A percentile compares a stretch with the other conserved stretches of the same genome.
Evolutionary conservation across 2,113 vertebrate genomes (phyloP).

Genomic region (Pteropus alecto): DNA sequence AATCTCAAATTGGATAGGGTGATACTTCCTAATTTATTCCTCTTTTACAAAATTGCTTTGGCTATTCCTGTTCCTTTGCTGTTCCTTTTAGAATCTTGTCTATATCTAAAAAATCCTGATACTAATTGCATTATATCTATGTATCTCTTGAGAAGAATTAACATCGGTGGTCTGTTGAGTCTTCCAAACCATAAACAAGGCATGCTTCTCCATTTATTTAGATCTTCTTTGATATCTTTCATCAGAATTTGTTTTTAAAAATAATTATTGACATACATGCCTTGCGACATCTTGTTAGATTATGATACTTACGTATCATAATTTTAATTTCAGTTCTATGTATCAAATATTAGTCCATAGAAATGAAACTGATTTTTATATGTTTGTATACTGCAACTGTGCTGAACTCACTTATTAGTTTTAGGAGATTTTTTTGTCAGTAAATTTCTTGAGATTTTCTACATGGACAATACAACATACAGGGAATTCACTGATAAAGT

Average conservation of each 20-base stretch:
- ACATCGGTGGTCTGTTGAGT: not conserved
- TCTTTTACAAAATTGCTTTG: not conserved
- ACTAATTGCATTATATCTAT: not conserved
- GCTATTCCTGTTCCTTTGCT: not conserved
- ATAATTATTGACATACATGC: not conserved
- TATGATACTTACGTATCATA: not conserved
- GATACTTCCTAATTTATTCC: not conserved
- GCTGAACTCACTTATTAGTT: not conserved
- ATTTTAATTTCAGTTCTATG: not conserved
- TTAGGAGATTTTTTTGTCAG: not conserved
- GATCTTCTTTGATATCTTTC: not conserved
- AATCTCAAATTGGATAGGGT: not conserved
- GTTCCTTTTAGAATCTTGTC: not conserved
- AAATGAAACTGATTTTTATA: not conserved
- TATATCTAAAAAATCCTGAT: not conserved
- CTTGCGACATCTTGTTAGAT: not conserved
- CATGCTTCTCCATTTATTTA: not conserved
- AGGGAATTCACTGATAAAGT: not conserved
- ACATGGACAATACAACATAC: not conserved
- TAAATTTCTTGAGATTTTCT: not conserved
- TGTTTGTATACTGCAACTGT: not conserved
- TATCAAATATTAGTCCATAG: not conserved
- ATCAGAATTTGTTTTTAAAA: not conserved
- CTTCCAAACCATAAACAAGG: not conserved
- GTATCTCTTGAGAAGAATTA: not conserved